These are phyloP conservation scores for Thysanoteuthis rhombus DNA, from an alignment of 2,888 invertebrate genomes.

Conservation along the genomic window DNA sequence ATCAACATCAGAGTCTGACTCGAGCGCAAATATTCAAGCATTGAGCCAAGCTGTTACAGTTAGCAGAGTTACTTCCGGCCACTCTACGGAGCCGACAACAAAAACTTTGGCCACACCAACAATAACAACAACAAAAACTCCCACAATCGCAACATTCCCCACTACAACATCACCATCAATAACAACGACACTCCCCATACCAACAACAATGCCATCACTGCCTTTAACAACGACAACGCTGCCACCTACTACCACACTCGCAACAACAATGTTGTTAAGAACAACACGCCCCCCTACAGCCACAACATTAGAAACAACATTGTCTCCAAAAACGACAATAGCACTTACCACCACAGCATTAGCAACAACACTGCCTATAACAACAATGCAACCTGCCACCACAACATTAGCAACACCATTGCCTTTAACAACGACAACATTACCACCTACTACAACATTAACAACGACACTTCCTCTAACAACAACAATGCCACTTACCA, in stretches of 20 bases:
- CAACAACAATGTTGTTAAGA: not conserved
- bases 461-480: not conserved
- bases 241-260: not conserved
- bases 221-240: not conserved
- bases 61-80: not conserved
- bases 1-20: no score
- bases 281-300: not conserved
- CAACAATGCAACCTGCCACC: not conserved
- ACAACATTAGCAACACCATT: not conserved
- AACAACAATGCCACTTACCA: not conserved
- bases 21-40: no score
- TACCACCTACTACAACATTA: not conserved
- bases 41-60: not conserved
- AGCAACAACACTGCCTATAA: not conserved
- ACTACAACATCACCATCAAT: not conserved
- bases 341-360: not conserved
- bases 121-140: not conserved
- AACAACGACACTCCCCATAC: not conserved
- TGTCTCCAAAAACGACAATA: not conserved
- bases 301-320: not conserved
- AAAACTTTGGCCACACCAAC: not conserved
- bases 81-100: not conserved
- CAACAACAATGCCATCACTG: not conserved
- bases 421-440: not conserved
- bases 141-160: not conserved